A percentile compares a stretch with the other conserved stretches of the same genome.
These are phyloP conservation scores for Cyprinodon tularosa DNA, from an alignment of 2,113 vertebrate genomes.

Conservation along the genomic window DNA sequence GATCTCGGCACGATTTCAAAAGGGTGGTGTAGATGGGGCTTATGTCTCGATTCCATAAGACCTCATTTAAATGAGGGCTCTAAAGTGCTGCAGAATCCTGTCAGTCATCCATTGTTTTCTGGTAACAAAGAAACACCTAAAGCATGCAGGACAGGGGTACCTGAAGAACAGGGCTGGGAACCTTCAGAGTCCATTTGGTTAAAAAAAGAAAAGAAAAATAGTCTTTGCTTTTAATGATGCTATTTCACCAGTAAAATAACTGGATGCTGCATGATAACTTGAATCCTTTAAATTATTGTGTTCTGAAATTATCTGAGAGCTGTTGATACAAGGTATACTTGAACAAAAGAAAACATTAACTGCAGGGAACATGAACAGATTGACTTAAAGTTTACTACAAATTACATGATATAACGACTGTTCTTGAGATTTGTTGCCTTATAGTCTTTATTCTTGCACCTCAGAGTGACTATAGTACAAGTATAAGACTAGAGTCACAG, in stretches of 20 bases:
- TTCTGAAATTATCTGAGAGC: too few relatives aligned
- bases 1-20: too few relatives aligned
- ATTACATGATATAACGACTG: not conserved
- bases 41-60: too few relatives aligned
- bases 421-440: not conserved
- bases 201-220: not conserved
- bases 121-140: too few relatives aligned
- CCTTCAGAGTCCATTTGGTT: not conserved
- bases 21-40: too few relatives aligned
- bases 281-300: not conserved
- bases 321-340: too few relatives aligned
- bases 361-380: not conserved
- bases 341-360: not conserved
- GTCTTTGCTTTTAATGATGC: not conserved
- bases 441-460: not conserved
- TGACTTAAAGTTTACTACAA: not conserved
- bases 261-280: not conserved
- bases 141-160: too few relatives aligned
- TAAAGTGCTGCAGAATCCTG: too few relatives aligned
- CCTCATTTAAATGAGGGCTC: too few relatives aligned
- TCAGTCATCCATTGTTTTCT: too few relatives aligned
- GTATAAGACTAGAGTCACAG: not conserved
- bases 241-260: not conserved
- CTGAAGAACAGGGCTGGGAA: too few relatives aligned
- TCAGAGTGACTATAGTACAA: not conserved